phyloP scores from a whole-genome alignment of 2,113 vertebrate species.

The Cercopithecus mona region DNA sequence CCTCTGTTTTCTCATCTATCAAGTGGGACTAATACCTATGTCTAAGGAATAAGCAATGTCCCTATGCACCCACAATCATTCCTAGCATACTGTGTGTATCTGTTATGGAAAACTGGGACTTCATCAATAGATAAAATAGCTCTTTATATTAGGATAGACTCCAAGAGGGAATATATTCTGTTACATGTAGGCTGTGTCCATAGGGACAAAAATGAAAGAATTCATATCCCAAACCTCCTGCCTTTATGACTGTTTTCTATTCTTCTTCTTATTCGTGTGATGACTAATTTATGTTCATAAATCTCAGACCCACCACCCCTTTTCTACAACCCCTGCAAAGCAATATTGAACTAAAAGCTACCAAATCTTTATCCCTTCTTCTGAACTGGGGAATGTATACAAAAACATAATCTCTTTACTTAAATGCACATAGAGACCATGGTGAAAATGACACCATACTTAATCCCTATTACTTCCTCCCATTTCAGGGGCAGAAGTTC shows the following conservation, averaged over 20 bases:
- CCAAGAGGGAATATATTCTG: background rate
- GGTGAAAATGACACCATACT: background rate
- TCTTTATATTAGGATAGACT: background rate
- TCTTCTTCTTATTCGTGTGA: constrained; percentile 33
- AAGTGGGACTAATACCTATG: background rate
- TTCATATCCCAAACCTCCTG: background rate
- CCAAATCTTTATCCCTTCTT: background rate
- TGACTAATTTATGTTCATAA: constrained; percentile 46
- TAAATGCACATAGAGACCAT: background rate
- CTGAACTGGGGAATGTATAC: background rate
- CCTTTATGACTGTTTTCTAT: constrained; percentile 7
- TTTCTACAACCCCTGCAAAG: background rate
- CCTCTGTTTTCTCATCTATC: background rate
- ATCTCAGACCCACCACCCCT: background rate
- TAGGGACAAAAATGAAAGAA: constrained; percentile 16
- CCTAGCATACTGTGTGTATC: background rate
- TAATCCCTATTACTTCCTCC: background rate
- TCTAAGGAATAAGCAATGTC: background rate
- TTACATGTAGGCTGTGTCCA: background rate
- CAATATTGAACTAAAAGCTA: background rate
- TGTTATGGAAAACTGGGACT: constrained; percentile 5
- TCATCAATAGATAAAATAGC: background rate
- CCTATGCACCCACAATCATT: background rate
- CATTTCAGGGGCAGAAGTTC: background rate
- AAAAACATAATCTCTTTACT: background rate